Evolutionary conservation across 2,888 invertebrate genomes (phyloP).

Genomic region (Ormyrus thymus): DNA sequence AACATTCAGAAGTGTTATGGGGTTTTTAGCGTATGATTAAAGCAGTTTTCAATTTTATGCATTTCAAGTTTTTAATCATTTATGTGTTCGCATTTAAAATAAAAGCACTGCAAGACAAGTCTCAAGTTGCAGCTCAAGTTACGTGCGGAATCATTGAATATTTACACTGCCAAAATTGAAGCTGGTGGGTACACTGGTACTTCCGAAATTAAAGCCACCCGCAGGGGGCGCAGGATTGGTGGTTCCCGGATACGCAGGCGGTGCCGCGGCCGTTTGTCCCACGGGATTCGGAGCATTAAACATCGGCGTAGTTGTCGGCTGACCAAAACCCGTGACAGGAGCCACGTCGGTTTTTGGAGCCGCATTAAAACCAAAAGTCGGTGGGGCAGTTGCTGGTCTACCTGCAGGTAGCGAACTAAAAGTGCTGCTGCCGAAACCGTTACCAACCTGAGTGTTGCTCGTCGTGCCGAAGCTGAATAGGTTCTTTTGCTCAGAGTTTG

Average conservation of each 20-base stretch:
- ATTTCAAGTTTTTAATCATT: too few relatives aligned
- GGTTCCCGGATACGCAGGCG: constrained; percentile 41
- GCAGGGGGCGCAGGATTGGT: constrained; percentile 59
- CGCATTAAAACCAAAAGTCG: constrained; percentile 66
- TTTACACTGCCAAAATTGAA: constrained; percentile 50
- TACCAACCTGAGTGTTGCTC: constrained; percentile 43
- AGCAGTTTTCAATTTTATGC: too few relatives aligned
- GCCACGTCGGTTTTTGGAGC: constrained; percentile 63
- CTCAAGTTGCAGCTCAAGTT: too few relatives aligned
- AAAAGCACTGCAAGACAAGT: too few relatives aligned
- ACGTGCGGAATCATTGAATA: not conserved
- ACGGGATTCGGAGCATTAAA: constrained; percentile 62
- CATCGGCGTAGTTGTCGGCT: constrained; percentile 61
- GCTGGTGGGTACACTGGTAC: constrained; percentile 24
- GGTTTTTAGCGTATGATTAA: too few relatives aligned
- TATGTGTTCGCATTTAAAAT: too few relatives aligned
- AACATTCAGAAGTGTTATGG: too few relatives aligned
- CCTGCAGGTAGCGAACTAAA: constrained; percentile 57
- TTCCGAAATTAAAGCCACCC: constrained; percentile 66
- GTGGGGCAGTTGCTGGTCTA: constrained; percentile 1
- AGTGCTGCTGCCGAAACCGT: constrained; percentile 62
- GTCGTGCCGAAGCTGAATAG: constrained; percentile 65
- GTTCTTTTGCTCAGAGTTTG: constrained; percentile 54
- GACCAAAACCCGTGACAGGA: constrained; percentile 62
- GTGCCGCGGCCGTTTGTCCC: constrained; percentile 45